Percentiles rank a stretch among this genome's conserved stretches.
phyloP scores from a whole-genome alignment of 2,113 vertebrate genomes.

The Pardalotus punctatus region DNA sequence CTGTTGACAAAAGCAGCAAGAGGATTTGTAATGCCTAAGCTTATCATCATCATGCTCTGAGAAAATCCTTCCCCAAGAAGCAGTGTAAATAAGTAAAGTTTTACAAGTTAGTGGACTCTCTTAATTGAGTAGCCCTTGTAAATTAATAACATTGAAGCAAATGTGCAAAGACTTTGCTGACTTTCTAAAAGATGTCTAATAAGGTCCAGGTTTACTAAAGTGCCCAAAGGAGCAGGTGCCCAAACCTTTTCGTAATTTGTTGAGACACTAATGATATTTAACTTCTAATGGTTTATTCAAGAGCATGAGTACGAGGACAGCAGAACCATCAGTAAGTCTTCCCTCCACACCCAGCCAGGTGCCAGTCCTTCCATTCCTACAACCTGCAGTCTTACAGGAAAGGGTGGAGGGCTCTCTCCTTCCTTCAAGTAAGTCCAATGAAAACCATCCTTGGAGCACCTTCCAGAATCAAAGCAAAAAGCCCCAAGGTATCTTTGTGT shows the following conservation, averaged over 20 bases:
- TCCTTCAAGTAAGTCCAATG: not conserved
- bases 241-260: not conserved
- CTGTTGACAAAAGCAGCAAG: slow-evolving; percentile 45
- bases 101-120: slow-evolving; percentile 14
- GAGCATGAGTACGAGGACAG: not conserved
- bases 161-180: slow-evolving; percentile 20
- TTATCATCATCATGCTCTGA: slow-evolving; percentile 25
- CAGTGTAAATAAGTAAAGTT: slow-evolving; percentile 66
- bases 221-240: not conserved
- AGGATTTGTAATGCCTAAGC: slow-evolving; percentile 60
- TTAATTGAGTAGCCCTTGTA: slow-evolving; percentile 43
- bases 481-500: not conserved
- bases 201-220: not conserved
- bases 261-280: slow-evolving; percentile 34
- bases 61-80: slow-evolving; percentile 41
- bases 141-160: slow-evolving; percentile 62
- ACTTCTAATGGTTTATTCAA: not conserved
- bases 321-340: not conserved
- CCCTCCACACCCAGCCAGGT: not conserved
- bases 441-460: not conserved
- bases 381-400: not conserved
- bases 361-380: not conserved
- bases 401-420: not conserved
- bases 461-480: not conserved
- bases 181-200: slow-evolving; percentile 20